Evolutionary conservation across 2,888 invertebrate species (phyloP).

Genomic region (Nemotelus pantherinus): DNA sequence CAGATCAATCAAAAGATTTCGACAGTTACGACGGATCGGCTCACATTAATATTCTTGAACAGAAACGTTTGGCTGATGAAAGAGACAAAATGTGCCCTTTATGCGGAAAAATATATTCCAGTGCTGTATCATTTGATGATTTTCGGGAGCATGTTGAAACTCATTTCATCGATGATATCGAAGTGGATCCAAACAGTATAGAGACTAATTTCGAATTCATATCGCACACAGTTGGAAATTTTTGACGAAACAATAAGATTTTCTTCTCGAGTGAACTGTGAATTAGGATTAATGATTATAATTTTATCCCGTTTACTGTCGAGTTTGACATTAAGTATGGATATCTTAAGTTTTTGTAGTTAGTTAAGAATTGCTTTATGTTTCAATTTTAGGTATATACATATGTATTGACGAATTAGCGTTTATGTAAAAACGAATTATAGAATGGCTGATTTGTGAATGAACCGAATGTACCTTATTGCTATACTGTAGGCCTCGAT

Average conservation of each 20-base stretch:
- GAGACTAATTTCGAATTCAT: slow-evolving; percentile 68
- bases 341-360: slow-evolving; percentile 27
- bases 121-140: slow-evolving; percentile 69
- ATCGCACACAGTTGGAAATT: slow-evolving; percentile 63
- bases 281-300: neutral
- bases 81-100: slow-evolving; percentile 76
- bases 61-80: slow-evolving; percentile 59
- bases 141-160: slow-evolving; percentile 81
- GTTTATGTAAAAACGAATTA: too few relatives aligned
- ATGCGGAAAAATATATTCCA: slow-evolving; percentile 74
- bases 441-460: too few relatives aligned
- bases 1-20: slow-evolving; percentile 4
- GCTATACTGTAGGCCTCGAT: too few relatives aligned
- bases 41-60: slow-evolving; percentile 61
- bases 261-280: slow-evolving; percentile 60
- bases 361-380: slow-evolving; percentile 20
- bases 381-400: too few relatives aligned
- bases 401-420: too few relatives aligned
- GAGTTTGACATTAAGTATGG: neutral
- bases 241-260: slow-evolving; percentile 61
- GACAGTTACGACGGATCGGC: slow-evolving; percentile 29
- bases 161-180: slow-evolving; percentile 75
- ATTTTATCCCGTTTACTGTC: neutral
- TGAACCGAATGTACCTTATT: too few relatives aligned
- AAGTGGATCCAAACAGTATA: slow-evolving; percentile 65